Percentiles rank a stretch among this genome's conserved stretches.
Conservation (phyloP, 2,113 vertebrate genomes). For the Sapajus apella region DNA sequence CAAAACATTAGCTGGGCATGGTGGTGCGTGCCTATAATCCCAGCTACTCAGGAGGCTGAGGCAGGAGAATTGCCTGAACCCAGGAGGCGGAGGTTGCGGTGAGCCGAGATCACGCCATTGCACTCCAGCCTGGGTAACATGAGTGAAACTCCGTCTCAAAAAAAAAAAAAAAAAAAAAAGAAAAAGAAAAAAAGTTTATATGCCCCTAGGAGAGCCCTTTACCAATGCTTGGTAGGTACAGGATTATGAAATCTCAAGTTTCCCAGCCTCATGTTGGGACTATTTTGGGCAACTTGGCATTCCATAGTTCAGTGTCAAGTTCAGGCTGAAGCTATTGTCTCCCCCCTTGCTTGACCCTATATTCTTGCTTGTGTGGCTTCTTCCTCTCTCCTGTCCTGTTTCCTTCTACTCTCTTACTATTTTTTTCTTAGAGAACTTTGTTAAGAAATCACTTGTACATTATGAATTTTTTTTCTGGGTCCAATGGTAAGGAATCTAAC, state of each 20-base stretch:
- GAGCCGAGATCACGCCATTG: too few relatives aligned
- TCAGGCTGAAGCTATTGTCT: background rate
- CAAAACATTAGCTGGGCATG: too few relatives aligned
- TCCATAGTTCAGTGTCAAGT: background rate
- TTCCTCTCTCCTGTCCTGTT: background rate
- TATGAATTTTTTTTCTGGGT: conserved; percentile 24
- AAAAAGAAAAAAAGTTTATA: background rate
- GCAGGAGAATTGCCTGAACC: too few relatives aligned
- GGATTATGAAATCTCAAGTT: background rate
- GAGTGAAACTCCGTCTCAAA: too few relatives aligned
- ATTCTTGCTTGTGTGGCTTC: background rate
- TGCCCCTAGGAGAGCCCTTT: background rate
- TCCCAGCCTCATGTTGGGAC: background rate
- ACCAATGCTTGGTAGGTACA: background rate
- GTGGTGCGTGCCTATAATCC: too few relatives aligned
- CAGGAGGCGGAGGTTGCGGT: too few relatives aligned
- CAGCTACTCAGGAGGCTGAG: too few relatives aligned
- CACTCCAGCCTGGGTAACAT: too few relatives aligned
- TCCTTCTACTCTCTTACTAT: background rate
- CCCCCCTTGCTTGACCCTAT: background rate
- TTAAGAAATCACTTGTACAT: background rate
- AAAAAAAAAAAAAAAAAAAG: too few relatives aligned
- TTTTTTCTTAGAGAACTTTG: background rate
- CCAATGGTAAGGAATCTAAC: background rate
- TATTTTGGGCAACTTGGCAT: background rate